phyloP scores from a whole-genome alignment of 2,113 vertebrate genomes.

The Blennius ocellaris region DNA sequence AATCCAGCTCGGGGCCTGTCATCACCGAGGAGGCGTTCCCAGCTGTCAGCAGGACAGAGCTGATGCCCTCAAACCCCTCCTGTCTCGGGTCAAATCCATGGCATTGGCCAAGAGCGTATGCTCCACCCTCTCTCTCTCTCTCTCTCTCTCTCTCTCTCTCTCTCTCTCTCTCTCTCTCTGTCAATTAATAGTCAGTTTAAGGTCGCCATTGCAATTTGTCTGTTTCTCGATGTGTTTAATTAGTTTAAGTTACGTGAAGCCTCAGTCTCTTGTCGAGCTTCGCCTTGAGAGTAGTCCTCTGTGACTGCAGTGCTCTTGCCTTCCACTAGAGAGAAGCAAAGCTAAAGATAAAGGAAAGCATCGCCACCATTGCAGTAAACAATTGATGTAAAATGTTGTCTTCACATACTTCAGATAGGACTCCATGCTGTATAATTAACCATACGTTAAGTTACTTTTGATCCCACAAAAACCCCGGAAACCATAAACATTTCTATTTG shows the following conservation, averaged over 20 bases:
- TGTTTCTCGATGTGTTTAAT: not conserved
- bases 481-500: too few relatives aligned
- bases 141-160: constrained; percentile 1
- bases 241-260: not conserved
- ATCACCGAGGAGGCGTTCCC: constrained; percentile 64
- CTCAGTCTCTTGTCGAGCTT: too few relatives aligned
- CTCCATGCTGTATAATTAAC: too few relatives aligned
- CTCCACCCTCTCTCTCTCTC: not conserved
- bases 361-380: too few relatives aligned
- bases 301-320: constrained; percentile 9
- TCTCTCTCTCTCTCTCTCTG: constrained; percentile 12
- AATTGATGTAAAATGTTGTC: too few relatives aligned
- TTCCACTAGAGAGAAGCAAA: constrained; percentile 71
- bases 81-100: constrained; percentile 35
- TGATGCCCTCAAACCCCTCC: constrained; percentile 22
- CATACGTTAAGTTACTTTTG: too few relatives aligned
- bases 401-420: not conserved
- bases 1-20: constrained; percentile 77
- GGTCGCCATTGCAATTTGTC: not conserved
- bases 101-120: constrained; percentile 58
- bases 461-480: too few relatives aligned
- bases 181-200: not conserved
- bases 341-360: constrained; percentile 28
- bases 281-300: not conserved
- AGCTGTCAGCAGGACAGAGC: constrained; percentile 54